Evolutionary conservation across 2,888 invertebrate genomes (phyloP), one percentile per base, ranked within the genome.

Genomic region (Biston stratarius): DNA sequence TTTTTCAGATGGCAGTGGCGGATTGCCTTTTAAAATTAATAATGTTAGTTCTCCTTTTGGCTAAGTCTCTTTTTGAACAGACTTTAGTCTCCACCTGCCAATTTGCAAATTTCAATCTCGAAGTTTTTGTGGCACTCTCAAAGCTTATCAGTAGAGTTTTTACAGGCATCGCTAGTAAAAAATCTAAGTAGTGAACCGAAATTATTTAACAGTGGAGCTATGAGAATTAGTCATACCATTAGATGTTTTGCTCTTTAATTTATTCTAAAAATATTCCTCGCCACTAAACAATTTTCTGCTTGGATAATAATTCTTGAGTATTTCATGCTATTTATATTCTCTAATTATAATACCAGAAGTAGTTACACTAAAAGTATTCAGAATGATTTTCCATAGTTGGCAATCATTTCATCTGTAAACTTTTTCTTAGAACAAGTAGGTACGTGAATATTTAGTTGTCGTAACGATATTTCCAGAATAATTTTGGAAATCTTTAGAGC

Each of bases 131-230:
- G 6, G 12, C 8, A 33, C 7, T 15, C 12, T 2, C n/a, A 36
- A 52, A 8, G n/a, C 38, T 34, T 34, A 34, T 53, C 38, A 38
- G 14, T 38, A 9, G 36, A 51, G 42, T 63, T 63, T 62, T 62
- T 57, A 34, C 44, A 49, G 6, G 63, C 33, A 42, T 14, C 14
- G 11, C 24, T 56, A 15, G 33, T 24, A 24, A 56, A 24, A 63
- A 42, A 10, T 24, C 42, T 63, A 44, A 14, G 38, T 36, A n/a
- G 24, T 40, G 9, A 53, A 33, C 55, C 47, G 40, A n/a, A 48
- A 38, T 53, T 47, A 53, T 55, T 55, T 47, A 40, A 49, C 62
- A 42, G 56, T 56, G 48, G 56, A 56, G 33, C n/a, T 44, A 36
- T 6, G 6, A 34, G 12, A 53, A 36, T 11, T 47, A 44, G 53